Percentiles rank a stretch among this genome's conserved stretches.
Conservation (phyloP, 30 jellyfish, hydroid and myxozoan genomes). For the Pseudorhiza aurosa region DNA sequence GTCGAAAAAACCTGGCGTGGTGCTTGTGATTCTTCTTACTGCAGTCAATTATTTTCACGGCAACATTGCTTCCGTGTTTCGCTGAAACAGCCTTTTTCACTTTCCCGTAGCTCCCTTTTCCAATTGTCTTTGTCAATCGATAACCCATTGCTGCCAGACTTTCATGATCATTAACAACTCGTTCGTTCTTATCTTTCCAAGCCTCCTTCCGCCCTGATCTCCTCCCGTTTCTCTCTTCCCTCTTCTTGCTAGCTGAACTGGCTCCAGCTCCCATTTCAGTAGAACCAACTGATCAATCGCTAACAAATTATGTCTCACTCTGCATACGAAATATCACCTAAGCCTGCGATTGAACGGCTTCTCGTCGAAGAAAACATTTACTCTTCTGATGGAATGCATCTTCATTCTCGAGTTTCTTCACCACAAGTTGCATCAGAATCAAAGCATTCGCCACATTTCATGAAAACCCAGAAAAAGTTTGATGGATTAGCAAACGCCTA, state of each 20-base stretch:
- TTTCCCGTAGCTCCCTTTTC: slow-evolving; percentile 78
- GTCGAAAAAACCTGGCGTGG: slow-evolving; percentile 21
- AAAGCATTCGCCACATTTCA: too few species aligned
- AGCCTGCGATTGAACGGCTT: too few species aligned
- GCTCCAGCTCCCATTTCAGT: slow-evolving; percentile 45
- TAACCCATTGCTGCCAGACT: slow-evolving; percentile 62
- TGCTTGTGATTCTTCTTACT: not conserved
- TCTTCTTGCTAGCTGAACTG: not conserved
- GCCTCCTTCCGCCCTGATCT: not conserved
- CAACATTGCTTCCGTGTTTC: slow-evolving; percentile 34
- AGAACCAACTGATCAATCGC: too few species aligned
- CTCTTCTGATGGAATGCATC: too few species aligned
- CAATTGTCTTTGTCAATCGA: slow-evolving; percentile 38
- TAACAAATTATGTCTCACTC: too few species aligned
- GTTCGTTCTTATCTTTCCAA: not conserved
- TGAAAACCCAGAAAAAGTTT: too few species aligned
- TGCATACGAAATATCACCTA: too few species aligned
- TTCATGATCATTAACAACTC: slow-evolving; percentile 32
- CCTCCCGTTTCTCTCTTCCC: not conserved
- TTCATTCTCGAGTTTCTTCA: too few species aligned
- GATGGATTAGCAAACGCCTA: not conserved
- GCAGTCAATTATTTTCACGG: slow-evolving; percentile 59
- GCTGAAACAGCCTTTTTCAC: slow-evolving; percentile 69
- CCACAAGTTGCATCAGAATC: too few species aligned
- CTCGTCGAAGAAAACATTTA: too few species aligned